These are phyloP conservation scores for Eurytoma adleriae DNA, from an alignment of 2,888 invertebrate genomes.

Conservation along the genomic window DNA sequence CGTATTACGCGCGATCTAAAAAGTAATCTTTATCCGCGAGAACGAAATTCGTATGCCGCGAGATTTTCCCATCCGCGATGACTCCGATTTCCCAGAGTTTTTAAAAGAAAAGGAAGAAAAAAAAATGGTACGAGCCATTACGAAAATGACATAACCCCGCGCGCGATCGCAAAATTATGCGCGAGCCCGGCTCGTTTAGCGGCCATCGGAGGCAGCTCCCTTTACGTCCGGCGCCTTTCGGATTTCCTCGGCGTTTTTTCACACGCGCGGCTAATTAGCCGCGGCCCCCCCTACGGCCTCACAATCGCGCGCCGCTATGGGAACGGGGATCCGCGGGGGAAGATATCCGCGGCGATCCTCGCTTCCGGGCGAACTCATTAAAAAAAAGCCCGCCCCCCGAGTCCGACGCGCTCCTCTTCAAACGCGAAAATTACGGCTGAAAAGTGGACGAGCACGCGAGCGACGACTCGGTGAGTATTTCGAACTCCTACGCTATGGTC, in stretches of 20 bases:
- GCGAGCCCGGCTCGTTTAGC: neutral
- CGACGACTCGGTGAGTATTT: no score
- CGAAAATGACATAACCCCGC: no score
- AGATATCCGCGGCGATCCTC: neutral
- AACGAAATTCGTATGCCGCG: no score
- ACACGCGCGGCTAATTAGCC: slow-evolving; percentile 41
- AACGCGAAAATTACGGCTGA: neutral
- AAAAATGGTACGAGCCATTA: no score
- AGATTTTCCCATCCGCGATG: no score
- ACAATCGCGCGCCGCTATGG: slow-evolving; percentile 30
- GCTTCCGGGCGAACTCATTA: neutral
- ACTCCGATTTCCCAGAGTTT: no score
- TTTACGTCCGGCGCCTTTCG: slow-evolving; percentile 1
- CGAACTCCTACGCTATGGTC: no score
- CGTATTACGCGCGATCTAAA: no score
- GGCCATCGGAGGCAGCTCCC: no score
- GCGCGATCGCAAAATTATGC: no score
- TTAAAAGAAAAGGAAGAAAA: no score
- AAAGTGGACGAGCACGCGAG: neutral
- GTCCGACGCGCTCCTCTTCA: neutral
- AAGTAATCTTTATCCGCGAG: no score
- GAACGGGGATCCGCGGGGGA: slow-evolving; percentile 9
- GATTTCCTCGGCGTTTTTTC: slow-evolving; percentile 41
- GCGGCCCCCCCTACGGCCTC: neutral
- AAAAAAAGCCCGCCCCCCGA: neutral